Base-by-base conservation (phyloP, 2,888 invertebrate species). In the Troides oblongomaculatus region DNA sequence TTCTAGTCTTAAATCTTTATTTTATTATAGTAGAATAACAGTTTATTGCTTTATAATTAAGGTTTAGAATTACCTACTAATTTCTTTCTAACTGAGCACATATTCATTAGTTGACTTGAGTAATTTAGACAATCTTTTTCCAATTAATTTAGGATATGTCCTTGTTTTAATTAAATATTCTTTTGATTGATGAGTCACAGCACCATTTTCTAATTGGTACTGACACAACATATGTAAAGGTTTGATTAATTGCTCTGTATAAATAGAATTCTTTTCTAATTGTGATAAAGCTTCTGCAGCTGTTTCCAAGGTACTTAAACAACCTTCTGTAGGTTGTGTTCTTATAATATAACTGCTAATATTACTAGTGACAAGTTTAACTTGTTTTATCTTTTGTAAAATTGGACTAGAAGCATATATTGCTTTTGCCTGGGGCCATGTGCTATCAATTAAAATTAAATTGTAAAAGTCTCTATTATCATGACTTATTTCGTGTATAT, bases 371-470 rank as follows among this genome's bases (percentile, higher is more conserved):
- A 96, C 89, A 64, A 98, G 92, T 88, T 97, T 97, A 0, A 98
- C 97, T 90, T 98, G 97, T 78, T 93, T 95, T 71, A 98, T 87
- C 67, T 92, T 90, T 77, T 96, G 96, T 64, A 98, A 91, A 71
- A 95, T 91, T 18, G 95, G 94, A 84, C 97, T 98, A 73, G 96
- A 95, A 64, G 96, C 94, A 88, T 96, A 98, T 73, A 98, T 97
- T 17, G 97, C 96, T 86, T 97, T 97, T 3, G 98, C 98, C 87
- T 99, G 98, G 0, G 97, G 96, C 98, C 98, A 99, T 14, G 99
- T 99, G 6, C 99, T 98, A 92, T 99, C 98, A 73, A 99, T 94
- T 59, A 98, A 89, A 61, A 98, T 93, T 66, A 98, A 91, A 84
- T 97, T 98, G 81, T 96, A 97, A 14, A 93, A 93, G 60, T 50